Base-by-base conservation (phyloP, 2,113 vertebrate genomes). In the Dipodomys merriami region DNA sequence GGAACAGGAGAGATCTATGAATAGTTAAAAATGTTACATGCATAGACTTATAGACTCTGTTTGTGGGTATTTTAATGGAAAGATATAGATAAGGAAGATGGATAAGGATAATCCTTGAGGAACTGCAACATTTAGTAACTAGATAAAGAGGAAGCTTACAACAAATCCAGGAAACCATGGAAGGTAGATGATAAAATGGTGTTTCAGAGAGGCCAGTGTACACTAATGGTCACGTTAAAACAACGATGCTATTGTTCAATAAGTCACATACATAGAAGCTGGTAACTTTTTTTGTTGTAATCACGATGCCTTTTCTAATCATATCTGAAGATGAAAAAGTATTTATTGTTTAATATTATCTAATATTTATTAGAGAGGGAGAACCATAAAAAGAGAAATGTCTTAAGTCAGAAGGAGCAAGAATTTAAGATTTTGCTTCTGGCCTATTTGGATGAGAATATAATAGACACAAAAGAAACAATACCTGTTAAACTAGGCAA, bases 401-500 rank as follows among this genome's bases (percentile, higher is more conserved):
- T 88, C 74, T 49, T 82, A 3, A 85, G 15, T 39, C 67, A 96
- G 68, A 65, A 20, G 15, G 91, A 76, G 76, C 7, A 68, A 69
- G 20, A 67, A 2, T 57, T 76, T 62, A 73, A 67, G 29, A n/a
- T 86, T 64, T 90, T 86, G 8, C 19, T 86, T 74, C 86, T 86
- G 46, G 6, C 2, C 15, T 74, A 30, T 29, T 44, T 78, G 4
- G 29, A 60, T 93, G 74, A 7, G n/a, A 87, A 71, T 76, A 20
- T 1, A 81, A 81, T 64, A 92, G 83, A 2, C 30, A 72, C 27
- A 83, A 46, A 80, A 95, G 80, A 60, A 95, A 20, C 60, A 76
- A 81, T 72, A 35, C 72, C 5, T 25, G 8, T 68, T 60, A 91
- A 86, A 79, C 30, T 49, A 76, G 44, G 27, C n/a, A 89, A 81